Evolutionary conservation across 1,140 invertebrate species (phyloP).

Genomic region (Agrypnia vestita): DNA sequence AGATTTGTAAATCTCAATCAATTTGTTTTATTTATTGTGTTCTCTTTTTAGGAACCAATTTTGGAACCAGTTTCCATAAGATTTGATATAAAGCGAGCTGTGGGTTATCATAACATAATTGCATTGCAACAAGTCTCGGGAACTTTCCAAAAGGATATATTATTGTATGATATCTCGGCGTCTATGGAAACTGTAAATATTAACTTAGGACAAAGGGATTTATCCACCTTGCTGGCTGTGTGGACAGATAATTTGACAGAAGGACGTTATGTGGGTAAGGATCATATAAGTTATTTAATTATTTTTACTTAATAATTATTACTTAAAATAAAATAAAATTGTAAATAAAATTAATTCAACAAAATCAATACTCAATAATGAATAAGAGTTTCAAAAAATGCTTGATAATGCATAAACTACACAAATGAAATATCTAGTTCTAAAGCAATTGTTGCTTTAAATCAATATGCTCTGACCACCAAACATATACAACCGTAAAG

Average conservation of each 20-base stretch:
- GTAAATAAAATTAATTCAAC: too few relatives aligned
- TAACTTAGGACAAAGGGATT: slow-evolving; percentile 82
- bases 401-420: too few relatives aligned
- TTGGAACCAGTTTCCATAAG: slow-evolving; percentile 83
- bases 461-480: too few relatives aligned
- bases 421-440: too few relatives aligned
- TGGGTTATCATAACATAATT: slow-evolving; percentile 65
- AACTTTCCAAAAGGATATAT: slow-evolving; percentile 63
- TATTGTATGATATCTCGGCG: slow-evolving; percentile 79
- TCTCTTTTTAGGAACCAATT: slow-evolving; percentile 78
- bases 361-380: too few relatives aligned
- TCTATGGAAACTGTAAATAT: slow-evolving; percentile 79
- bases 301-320: too few relatives aligned
- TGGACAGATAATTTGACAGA: slow-evolving; percentile 79
- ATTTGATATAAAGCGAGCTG: slow-evolving; percentile 82
- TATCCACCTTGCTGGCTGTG: slow-evolving; percentile 79
- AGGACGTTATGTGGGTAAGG: slow-evolving; percentile 67
- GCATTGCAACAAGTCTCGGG: slow-evolving; percentile 61
- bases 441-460: too few relatives aligned
- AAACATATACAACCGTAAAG: too few relatives aligned
- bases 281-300: not conserved
- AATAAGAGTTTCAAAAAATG: too few relatives aligned
- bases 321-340: too few relatives aligned
- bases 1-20: slow-evolving; percentile 11
- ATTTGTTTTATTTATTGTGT: slow-evolving; percentile 47